phyloP scores from a whole-genome alignment of 2,888 invertebrate species.

The Heterodera filipjevi region DNA sequence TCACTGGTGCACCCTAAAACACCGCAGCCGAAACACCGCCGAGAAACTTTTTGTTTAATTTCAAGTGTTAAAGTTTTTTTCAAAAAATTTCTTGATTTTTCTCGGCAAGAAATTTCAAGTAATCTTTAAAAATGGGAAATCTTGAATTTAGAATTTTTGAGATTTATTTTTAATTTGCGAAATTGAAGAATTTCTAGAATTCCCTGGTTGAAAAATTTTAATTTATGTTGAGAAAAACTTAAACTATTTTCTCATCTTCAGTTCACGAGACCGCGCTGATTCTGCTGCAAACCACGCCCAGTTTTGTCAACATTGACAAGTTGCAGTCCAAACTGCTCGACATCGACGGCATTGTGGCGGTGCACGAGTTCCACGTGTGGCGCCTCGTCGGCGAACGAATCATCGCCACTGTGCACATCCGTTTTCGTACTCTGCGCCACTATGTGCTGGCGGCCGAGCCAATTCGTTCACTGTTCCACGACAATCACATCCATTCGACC shows the following conservation, averaged over 20 bases:
- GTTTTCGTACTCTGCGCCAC: conserved; percentile 66
- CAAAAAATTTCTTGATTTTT: too few relatives aligned
- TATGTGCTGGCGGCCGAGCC: conserved; percentile 67
- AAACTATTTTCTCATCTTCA: conserved; percentile 40
- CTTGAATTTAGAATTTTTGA: too few relatives aligned
- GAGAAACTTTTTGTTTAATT: too few relatives aligned
- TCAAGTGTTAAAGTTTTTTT: too few relatives aligned
- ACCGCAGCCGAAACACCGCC: too few relatives aligned
- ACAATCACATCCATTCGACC: conserved; percentile 69
- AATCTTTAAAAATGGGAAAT: too few relatives aligned
- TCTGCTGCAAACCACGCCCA: conserved; percentile 94
- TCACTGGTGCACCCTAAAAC: too few relatives aligned
- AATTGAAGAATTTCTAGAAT: too few relatives aligned
- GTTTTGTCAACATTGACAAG: conserved; percentile 80
- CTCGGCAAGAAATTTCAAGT: too few relatives aligned
- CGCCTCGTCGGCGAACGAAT: conserved; percentile 66
- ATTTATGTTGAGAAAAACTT: too few relatives aligned
- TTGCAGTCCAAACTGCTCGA: conserved; percentile 56
- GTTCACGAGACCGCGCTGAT: conserved; percentile 91
- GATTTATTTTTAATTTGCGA: too few relatives aligned
- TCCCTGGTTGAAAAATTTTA: too few relatives aligned
- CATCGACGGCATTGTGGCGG: conserved; percentile 67
- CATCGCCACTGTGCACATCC: conserved; percentile 66
- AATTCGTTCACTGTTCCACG: conserved; percentile 68
- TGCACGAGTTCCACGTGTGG: conserved; percentile 70